Evolutionary conservation across 1,140 invertebrate genomes (phyloP), one percentile per base, ranked within the genome.

Genomic region (Eumaeus atala): DNA sequence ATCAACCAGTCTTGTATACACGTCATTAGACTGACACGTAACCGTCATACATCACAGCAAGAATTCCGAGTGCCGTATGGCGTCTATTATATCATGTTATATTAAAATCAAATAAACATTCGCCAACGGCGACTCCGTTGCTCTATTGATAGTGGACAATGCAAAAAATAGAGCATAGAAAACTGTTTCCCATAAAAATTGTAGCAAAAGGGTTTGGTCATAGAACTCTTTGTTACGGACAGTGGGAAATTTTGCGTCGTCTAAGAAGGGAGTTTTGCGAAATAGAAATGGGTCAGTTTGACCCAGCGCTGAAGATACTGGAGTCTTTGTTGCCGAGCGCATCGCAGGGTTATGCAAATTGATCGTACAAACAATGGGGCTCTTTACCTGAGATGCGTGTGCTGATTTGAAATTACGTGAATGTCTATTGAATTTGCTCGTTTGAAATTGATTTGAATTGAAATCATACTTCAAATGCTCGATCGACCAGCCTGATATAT

Each of bases 151-250:
- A 61, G 51, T 56, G 80, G 80, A 85, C 82, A 85, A 85, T 84
- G 82, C 82, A 84, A 84, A 85, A 84, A 81, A 77, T 85, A 66
- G 82, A 85, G 80, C 82, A 71, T 66, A 75, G 64, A 70, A 72
- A 70, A 58, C 62, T 67, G 66, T 75, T 85, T 85, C 82, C 78
- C 82, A 85, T 85, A 81, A 83, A 78, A 81, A 80, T 72, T 66
- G 68, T 76, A 75, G 58, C 77, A 66, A 75, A 82, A 77, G 74
- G 79, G 77, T 77, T 74, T 76, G 70, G 76, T 66, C 69, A 76
- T 77, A 75, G 62, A 68, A 36, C 42, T 17, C 65, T 72, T 81
- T 81, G 76, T 81, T 71, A 52, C 56, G 74, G 74, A 52, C 77
- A 85, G 82, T 86, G 82, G 73, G 80, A 86, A 86, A 73, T 73